Evolutionary conservation across 2,113 vertebrate species (phyloP).

Genomic region (Pterophyllum scalare): DNA sequence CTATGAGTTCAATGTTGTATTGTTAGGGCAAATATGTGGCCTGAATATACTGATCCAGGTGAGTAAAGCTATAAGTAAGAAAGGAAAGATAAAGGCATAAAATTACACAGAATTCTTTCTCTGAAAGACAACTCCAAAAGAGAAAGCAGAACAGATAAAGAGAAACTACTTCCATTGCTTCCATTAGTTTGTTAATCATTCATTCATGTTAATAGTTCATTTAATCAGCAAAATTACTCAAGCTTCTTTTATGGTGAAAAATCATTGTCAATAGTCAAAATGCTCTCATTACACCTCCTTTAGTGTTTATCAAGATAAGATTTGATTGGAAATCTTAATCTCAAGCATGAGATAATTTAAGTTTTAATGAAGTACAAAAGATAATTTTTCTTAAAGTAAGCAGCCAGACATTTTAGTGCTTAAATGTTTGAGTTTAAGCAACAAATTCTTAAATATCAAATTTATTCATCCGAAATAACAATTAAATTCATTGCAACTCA

Average conservation of each 20-base stretch:
- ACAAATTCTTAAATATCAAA: background rate
- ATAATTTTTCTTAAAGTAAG: background rate
- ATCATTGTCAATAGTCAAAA: conserved; percentile 4
- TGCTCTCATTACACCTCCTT: conserved; percentile 20
- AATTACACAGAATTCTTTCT: background rate
- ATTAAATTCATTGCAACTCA: no score
- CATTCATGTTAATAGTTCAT: no score
- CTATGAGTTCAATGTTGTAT: background rate
- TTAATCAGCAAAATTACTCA: conserved; percentile 26
- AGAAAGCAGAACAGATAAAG: background rate
- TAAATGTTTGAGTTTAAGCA: background rate
- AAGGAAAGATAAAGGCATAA: background rate
- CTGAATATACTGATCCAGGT: background rate
- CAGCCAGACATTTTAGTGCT: background rate
- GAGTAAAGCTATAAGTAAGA: background rate
- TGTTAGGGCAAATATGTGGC: background rate
- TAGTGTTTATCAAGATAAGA: background rate
- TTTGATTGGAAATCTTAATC: conserved; percentile 21
- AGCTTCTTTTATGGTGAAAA: background rate
- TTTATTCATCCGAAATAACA: background rate
- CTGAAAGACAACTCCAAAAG: background rate
- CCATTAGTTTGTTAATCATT: conserved; percentile 22
- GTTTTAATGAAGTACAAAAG: background rate
- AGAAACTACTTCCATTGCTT: conserved; percentile 21
- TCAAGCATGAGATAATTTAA: background rate